phyloP scores from a whole-genome alignment of 2,888 invertebrate species.

The Corythucha ciliata region DNA sequence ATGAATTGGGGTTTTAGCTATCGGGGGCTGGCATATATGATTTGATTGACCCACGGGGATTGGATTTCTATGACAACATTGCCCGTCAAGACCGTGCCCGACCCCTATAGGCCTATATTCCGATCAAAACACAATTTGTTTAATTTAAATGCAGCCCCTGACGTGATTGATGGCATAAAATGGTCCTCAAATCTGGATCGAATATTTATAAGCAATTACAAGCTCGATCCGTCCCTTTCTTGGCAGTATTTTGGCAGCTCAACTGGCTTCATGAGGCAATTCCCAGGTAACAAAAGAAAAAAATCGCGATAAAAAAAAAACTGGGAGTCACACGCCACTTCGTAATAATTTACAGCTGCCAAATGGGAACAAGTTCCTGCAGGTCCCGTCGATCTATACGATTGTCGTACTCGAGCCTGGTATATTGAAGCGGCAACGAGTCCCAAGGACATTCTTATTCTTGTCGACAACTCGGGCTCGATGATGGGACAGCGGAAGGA shows the following conservation, averaged over 20 bases:
- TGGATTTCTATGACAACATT: too few species aligned
- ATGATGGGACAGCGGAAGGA: conserved; percentile 76
- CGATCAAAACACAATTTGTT: conserved; percentile 25
- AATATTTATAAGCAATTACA: conserved; percentile 80
- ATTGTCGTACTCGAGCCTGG: conserved; percentile 88
- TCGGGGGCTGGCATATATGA: too few species aligned
- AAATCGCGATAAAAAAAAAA: too few species aligned
- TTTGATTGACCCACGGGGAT: too few species aligned
- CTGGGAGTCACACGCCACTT: too few species aligned
- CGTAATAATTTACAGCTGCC: conserved; percentile 48
- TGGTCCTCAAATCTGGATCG: conserved; percentile 92
- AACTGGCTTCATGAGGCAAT: conserved; percentile 88
- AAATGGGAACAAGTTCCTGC: conserved; percentile 54
- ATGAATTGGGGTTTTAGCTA: too few species aligned
- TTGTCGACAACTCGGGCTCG: conserved; percentile 92
- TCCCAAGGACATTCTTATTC: conserved; percentile 91
- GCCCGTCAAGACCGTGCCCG: too few species aligned
- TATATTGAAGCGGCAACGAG: conserved; percentile 97
- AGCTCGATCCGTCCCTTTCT: conserved; percentile 80
- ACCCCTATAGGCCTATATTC: too few species aligned
- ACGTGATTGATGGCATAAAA: conserved; percentile 79
- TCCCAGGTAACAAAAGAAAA: conserved; percentile 68
- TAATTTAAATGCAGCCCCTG: conserved; percentile 50
- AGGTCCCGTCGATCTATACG: conserved; percentile 65
- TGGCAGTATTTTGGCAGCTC: conserved; percentile 99